Conservation (phyloP, 2,113 vertebrate genomes). For the Nesoenas mayeri region DNA sequence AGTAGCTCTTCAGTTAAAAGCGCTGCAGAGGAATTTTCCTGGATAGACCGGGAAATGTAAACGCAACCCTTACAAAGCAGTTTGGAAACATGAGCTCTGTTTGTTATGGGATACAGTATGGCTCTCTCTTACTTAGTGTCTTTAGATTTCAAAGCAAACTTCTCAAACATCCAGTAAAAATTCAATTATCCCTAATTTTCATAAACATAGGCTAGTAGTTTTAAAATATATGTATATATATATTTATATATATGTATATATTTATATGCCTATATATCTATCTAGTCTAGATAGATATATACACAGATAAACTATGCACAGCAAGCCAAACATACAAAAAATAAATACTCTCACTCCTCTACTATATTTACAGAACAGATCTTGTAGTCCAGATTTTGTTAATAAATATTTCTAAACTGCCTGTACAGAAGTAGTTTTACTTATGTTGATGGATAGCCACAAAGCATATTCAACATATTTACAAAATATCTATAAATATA, state of each 20-base stretch:
- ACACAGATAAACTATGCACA: conserved; percentile 64
- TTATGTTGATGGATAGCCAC: conserved; percentile 84
- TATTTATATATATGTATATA: conserved; percentile 60
- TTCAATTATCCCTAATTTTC: conserved; percentile 26
- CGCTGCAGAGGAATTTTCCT: not conserved
- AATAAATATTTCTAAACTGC: conserved; percentile 83
- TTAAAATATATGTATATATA: conserved; percentile 67
- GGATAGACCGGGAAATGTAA: not conserved
- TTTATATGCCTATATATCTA: conserved; percentile 59
- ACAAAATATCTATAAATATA: conserved; percentile 82
- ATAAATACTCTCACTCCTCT: conserved; percentile 84
- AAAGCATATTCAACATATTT: conserved; percentile 81
- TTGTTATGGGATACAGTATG: not conserved
- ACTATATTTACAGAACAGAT: conserved; percentile 78
- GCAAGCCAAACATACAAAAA: conserved; percentile 78
- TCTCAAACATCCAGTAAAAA: conserved; percentile 57
- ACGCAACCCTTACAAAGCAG: not conserved
- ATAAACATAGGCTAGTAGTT: conserved; percentile 63
- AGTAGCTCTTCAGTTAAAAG: not conserved
- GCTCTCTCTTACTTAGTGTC: not conserved
- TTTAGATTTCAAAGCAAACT: conserved; percentile 50
- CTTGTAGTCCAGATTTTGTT: conserved; percentile 77
- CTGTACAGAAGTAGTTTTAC: conserved; percentile 69
- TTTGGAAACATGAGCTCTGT: not conserved
- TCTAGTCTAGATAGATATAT: conserved; percentile 51